Evolutionary conservation across 2,113 vertebrate species (phyloP), one percentile per base, ranked within the genome.

Genomic region (Oncorhynchus keta): DNA sequence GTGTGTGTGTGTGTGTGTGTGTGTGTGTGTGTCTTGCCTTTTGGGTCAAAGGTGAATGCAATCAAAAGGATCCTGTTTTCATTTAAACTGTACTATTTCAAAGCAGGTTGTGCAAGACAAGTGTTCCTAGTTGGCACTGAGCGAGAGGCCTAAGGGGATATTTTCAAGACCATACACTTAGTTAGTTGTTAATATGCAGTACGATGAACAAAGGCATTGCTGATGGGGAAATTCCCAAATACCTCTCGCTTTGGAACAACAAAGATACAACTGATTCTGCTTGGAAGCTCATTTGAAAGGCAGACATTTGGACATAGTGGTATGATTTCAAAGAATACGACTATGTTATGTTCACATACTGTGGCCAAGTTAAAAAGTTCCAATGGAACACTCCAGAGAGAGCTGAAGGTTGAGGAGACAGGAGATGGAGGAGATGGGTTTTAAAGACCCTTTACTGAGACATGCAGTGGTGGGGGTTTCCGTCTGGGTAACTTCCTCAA

Each of bases 201-300:
- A 6, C 71, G 55, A 14, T 70, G 61, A 71, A 39, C 61, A 24
- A 55, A 61, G n/a, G 18, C 35, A 59, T 16, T 20, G 22, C 73
- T 77, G 2, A 39, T 78, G 66, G 48, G 30, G 55, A 82, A 76
- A 85, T 74, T 81, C 73, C 67, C 72, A 74, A 55, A 28, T 76
- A 64, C 67, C 76, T 48, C 59, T 69, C 64, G 71, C 69, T 80
- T 76, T 69, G 39, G 69, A 35, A 69, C 73, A 74, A 73, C 65
- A 73, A 13, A 12, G 13, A 48, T 22, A 67, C 73, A 35, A 62
- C 48, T 55, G n/a, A 30, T 24, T 8, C 72, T 75, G 64, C 39
- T 62, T 62, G 28, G 68, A 76, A 61, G 51, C 68, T 48, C 0
- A 68, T 20, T 18, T 72, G 78, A 76, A 62, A 69, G 73, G 72